Evolutionary conservation across 1,140 invertebrate species (phyloP).

Genomic region (Euglossa dilemma): DNA sequence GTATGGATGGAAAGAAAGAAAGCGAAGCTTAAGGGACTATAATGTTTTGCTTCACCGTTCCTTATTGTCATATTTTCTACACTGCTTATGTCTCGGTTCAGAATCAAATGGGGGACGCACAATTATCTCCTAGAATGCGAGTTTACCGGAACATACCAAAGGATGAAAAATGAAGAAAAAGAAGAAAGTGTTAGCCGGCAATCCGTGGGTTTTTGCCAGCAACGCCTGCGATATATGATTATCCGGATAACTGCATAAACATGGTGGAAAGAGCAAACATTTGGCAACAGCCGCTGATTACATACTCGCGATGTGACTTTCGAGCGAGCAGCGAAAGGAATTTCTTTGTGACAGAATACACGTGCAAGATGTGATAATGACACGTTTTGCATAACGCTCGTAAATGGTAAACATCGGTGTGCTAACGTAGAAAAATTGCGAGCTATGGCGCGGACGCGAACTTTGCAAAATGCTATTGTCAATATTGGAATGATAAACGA

Average conservation of each 20-base stretch:
- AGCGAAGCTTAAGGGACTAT: no score
- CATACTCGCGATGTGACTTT: neutral
- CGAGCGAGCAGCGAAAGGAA: neutral
- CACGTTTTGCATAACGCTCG: slow-evolving; percentile 20
- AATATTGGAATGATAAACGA: neutral
- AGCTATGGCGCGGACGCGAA: neutral
- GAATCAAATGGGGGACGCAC: neutral
- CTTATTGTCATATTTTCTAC: neutral
- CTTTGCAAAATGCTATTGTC: neutral
- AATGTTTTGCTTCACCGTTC: neutral
- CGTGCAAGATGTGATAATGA: slow-evolving; percentile 14
- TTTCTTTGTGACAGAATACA: slow-evolving; percentile 7
- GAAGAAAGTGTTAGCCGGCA: neutral
- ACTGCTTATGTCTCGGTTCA: neutral
- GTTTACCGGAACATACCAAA: neutral
- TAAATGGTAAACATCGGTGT: neutral
- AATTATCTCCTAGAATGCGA: neutral
- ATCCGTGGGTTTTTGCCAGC: neutral
- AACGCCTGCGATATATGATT: neutral
- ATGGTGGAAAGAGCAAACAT: slow-evolving; percentile 21
- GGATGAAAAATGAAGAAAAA: neutral
- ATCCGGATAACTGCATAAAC: slow-evolving; percentile 2
- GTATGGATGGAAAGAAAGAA: no score
- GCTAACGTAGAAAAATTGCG: slow-evolving; percentile 2
- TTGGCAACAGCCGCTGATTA: slow-evolving; percentile 22